These are phyloP conservation scores for Eolophus roseicapilla DNA, from an alignment of 2,113 vertebrate species.

Conservation along the genomic window DNA sequence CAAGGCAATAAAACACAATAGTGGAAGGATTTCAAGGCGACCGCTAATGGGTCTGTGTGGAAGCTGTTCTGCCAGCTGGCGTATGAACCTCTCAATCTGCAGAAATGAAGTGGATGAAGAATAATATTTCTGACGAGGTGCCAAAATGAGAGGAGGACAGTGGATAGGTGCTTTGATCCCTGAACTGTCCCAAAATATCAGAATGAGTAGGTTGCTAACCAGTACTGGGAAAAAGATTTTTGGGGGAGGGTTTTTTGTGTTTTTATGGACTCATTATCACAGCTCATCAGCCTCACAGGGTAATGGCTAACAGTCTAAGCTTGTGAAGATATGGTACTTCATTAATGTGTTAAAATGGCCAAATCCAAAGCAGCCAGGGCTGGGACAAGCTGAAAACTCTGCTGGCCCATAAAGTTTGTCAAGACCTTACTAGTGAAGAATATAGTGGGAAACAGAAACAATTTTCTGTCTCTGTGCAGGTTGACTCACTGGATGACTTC, in stretches of 20 bases:
- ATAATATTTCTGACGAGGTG: neutral
- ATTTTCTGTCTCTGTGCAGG: neutral
- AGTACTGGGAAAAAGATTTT: neutral
- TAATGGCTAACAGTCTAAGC: neutral
- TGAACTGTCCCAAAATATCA: neutral
- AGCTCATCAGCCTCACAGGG: neutral
- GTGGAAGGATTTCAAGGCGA: neutral
- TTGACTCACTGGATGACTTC: neutral
- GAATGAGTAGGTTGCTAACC: neutral
- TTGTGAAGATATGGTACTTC: neutral
- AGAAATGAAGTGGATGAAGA: neutral
- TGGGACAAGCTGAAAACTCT: neutral
- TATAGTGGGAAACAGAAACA: neutral
- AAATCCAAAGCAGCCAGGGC: neutral
- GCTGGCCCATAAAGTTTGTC: neutral
- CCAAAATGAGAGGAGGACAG: neutral
- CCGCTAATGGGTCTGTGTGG: neutral
- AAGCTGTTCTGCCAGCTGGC: neutral
- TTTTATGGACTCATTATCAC: neutral
- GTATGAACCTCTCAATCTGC: neutral
- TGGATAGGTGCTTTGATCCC: neutral
- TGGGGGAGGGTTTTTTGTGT: neutral
- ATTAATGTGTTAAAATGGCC: neutral
- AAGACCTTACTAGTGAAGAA: neutral
- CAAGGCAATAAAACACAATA: neutral